Conservation (phyloP, 1,140 invertebrate species). For the Coenobita brevimanus region DNA sequence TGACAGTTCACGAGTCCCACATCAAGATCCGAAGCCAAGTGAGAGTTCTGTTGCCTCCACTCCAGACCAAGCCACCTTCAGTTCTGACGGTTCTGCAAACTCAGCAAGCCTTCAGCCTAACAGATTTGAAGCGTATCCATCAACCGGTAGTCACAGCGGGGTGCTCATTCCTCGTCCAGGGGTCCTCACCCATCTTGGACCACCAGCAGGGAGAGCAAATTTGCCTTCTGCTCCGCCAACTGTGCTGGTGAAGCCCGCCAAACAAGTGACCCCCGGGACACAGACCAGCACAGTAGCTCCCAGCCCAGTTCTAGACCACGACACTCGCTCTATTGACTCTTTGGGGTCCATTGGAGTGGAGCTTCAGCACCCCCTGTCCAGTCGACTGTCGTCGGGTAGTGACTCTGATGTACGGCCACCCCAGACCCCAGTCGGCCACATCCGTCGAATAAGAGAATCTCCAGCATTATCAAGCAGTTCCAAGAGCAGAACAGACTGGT, state of each 20-base stretch:
- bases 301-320: constrained; percentile 46
- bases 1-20: not conserved
- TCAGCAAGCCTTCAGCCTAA: constrained; percentile 29
- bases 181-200: constrained; percentile 14
- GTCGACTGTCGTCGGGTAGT: constrained; percentile 14
- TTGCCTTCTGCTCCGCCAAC: not conserved
- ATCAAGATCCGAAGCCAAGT: not conserved
- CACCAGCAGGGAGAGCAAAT: not conserved
- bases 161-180: constrained; percentile 45
- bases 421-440: constrained; percentile 33
- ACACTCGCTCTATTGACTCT: constrained; percentile 48
- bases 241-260: constrained; percentile 14
- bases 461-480: constrained; percentile 28
- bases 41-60: not conserved
- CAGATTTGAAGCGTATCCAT: constrained; percentile 44
- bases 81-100: too few species aligned
- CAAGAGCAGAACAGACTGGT: constrained; percentile 42
- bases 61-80: too few species aligned
- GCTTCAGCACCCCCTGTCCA: constrained; percentile 40
- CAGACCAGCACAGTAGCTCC: constrained; percentile 2
- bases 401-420: constrained; percentile 25
- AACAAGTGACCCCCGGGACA: constrained; percentile 20
- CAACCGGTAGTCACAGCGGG: not conserved
- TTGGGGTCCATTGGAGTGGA: constrained; percentile 53
- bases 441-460: constrained; percentile 44